phyloP scores from a whole-genome alignment of 1,140 invertebrate genomes.

The Dinothrombium tinctorium region DNA sequence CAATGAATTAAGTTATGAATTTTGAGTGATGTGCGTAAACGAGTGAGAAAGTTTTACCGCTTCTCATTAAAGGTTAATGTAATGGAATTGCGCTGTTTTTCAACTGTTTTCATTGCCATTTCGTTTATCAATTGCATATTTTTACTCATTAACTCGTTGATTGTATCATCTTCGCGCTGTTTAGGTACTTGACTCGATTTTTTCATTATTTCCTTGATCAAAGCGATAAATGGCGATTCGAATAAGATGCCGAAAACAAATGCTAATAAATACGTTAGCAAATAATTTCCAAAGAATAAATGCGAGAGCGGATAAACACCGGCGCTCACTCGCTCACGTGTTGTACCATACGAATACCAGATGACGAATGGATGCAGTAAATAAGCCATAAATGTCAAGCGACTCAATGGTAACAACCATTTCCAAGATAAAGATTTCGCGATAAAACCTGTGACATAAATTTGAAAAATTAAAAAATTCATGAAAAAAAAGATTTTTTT shows the following conservation, averaged over 20 bases:
- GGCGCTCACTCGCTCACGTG: neutral
- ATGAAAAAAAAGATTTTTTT: neutral
- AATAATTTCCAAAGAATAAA: neutral
- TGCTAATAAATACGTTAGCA: neutral
- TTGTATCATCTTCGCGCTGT: neutral
- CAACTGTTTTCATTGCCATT: no score
- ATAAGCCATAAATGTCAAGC: conserved; percentile 13
- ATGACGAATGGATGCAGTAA: conserved; percentile 14
- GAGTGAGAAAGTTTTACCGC: no score
- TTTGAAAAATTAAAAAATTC: neutral
- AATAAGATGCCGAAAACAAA: neutral
- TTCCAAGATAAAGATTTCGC: conserved; percentile 10
- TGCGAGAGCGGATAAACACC: neutral
- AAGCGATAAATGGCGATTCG: conserved; percentile 2
- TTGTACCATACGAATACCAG: conserved; percentile 3
- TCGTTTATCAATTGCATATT: no score
- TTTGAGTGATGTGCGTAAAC: no score
- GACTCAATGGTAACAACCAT: conserved; percentile 4
- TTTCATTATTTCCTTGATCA: neutral
- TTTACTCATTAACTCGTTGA: no score
- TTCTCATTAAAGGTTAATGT: no score
- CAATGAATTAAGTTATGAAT: no score
- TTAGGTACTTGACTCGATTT: neutral
- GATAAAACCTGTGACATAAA: conserved; percentile 6
- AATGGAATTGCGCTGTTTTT: no score